Percentiles rank a stretch among this genome's conserved stretches.
phyloP scores from a whole-genome alignment of 2,113 vertebrate genomes.

The Cranoglanis bouderius region DNA sequence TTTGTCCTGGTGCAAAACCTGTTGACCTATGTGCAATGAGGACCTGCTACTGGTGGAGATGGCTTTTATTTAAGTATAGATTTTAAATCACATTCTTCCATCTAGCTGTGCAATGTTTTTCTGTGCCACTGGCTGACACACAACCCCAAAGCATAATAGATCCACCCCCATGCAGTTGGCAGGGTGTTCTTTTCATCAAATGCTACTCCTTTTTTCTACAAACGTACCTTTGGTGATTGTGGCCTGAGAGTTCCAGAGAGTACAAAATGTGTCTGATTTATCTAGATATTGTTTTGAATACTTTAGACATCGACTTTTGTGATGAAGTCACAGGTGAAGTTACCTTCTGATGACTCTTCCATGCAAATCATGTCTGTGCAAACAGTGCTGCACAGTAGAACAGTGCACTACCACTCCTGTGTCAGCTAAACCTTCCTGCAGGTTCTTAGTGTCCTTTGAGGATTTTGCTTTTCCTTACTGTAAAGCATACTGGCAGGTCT shows the following conservation, averaged over 20 bases:
- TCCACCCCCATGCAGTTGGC: background rate
- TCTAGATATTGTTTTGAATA: background rate
- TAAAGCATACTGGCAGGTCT: background rate
- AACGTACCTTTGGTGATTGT: background rate
- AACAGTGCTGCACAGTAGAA: background rate
- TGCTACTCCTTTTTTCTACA: background rate
- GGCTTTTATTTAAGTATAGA: background rate
- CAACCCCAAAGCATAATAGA: background rate
- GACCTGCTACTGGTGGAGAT: background rate
- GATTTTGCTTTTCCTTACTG: background rate
- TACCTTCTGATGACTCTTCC: background rate
- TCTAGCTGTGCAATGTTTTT: background rate
- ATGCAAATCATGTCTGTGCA: background rate
- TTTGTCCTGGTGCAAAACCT: too few relatives aligned
- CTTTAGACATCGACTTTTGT: background rate
- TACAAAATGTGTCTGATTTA: background rate
- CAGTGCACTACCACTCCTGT: background rate
- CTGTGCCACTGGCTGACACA: background rate
- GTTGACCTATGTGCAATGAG: too few relatives aligned
- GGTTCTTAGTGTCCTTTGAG: background rate
- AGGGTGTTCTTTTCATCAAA: too few relatives aligned
- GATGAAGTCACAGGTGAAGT: background rate
- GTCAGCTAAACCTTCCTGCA: background rate
- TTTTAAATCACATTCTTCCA: background rate
- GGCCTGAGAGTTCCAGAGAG: background rate